These are phyloP conservation scores for Cheirogaleus medius DNA, from an alignment of 2,113 vertebrate genomes.

Conservation along the genomic window DNA sequence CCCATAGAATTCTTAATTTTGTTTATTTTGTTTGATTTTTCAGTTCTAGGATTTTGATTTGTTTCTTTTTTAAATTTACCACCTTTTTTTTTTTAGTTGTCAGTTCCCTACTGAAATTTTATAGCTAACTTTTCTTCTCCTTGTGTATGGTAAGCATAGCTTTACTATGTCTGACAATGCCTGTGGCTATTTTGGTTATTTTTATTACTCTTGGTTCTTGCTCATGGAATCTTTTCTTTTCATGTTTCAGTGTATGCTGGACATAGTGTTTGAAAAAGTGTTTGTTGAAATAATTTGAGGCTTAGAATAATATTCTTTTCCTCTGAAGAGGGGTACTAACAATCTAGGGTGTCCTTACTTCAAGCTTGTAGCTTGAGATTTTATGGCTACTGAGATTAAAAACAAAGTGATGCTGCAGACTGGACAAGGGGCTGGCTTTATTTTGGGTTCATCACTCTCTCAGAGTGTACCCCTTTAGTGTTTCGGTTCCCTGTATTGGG, in stretches of 20 bases:
- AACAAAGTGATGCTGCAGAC: not conserved
- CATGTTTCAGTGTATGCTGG: not conserved
- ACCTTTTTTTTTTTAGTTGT: not conserved
- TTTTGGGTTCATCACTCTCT: not conserved
- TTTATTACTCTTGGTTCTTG: not conserved
- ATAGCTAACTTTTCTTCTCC: not conserved
- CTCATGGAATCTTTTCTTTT: not conserved
- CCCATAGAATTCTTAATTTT: not conserved
- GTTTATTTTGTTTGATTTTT: not conserved
- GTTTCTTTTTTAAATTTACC: not conserved
- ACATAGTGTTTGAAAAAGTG: not conserved
- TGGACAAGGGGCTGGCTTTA: not conserved
- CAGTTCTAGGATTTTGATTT: not conserved
- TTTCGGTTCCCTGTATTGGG: not conserved
- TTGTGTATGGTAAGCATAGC: not conserved
- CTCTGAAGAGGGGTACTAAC: not conserved
- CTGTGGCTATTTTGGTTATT: not conserved
- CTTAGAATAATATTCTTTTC: not conserved
- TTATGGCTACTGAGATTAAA: not conserved
- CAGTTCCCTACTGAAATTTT: not conserved
- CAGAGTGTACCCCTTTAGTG: not conserved
- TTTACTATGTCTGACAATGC: not conserved
- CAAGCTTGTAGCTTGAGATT: not conserved
- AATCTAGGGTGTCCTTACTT: not conserved
- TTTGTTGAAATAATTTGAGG: not conserved